phyloP scores from a whole-genome alignment of 2,888 invertebrate genomes.

The Drosophila setosimentum region DNA sequence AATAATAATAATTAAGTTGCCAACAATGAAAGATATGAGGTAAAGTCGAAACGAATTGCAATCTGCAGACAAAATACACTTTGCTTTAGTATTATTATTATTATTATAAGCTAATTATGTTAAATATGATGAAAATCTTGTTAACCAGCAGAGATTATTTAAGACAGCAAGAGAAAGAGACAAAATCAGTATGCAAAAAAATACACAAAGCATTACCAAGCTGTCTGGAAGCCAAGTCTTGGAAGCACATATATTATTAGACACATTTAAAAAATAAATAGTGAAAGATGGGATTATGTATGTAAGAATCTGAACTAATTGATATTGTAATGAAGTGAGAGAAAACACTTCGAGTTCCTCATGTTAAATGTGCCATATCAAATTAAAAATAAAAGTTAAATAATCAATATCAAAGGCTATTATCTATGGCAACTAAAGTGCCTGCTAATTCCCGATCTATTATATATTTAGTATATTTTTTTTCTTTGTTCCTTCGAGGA shows the following conservation, averaged over 20 bases:
- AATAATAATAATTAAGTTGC: not conserved
- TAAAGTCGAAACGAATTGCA: not conserved
- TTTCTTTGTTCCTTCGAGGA: not conserved
- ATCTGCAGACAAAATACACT: not conserved
- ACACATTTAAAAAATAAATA: not conserved
- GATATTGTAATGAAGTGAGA: not conserved
- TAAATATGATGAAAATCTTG: not conserved
- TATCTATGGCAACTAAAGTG: slow-evolving; percentile 19
- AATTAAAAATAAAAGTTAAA: not conserved
- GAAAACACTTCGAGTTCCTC: not conserved
- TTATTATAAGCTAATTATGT: not conserved
- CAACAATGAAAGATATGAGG: not conserved
- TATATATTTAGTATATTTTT: not conserved
- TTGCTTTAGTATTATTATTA: not conserved
- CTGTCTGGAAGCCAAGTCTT: too few species aligned
- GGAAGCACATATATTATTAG: not conserved
- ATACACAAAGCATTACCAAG: not conserved
- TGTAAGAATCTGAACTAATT: not conserved
- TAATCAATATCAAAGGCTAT: not conserved
- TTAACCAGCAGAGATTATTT: not conserved
- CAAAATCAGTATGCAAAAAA: too few species aligned
- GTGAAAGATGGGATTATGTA: not conserved
- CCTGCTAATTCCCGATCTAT: slow-evolving; percentile 5
- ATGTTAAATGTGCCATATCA: not conserved
- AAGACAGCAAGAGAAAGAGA: too few species aligned